Conservation (phyloP, 2,113 vertebrate species). For the Phodopus roborovskii region DNA sequence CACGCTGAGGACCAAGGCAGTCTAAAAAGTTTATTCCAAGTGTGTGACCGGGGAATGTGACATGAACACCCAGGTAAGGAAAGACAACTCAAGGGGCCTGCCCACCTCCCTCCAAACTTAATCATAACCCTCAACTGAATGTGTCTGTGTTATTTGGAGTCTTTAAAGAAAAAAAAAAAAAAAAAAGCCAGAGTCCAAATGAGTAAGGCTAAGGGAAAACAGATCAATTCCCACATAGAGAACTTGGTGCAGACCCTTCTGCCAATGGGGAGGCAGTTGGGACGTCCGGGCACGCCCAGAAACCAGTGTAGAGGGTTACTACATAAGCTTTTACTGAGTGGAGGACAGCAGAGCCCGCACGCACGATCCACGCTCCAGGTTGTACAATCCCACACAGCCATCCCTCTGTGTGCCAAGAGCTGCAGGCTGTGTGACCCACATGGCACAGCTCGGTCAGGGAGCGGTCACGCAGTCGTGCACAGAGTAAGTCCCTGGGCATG, state of each 20-base stretch:
- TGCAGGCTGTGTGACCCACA: not conserved
- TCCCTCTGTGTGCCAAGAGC: not conserved
- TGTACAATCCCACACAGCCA: not conserved
- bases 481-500: not conserved
- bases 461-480: rapidly evolving
- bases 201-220: not conserved
- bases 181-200: not conserved
- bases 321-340: not conserved
- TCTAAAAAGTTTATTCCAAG: not conserved
- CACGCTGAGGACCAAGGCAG: not conserved
- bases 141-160: not conserved
- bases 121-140: not conserved
- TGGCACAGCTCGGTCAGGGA: not conserved
- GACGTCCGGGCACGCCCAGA: no score
- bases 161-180: not conserved
- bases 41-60: no score
- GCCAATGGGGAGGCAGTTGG: not conserved
- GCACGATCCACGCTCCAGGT: not conserved
- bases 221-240: not conserved
- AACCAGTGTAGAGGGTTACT: not conserved
- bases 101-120: not conserved
- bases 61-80: not conserved
- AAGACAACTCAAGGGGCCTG: not conserved
- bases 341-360: not conserved
- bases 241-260: not conserved